phyloP scores from a whole-genome alignment of 2,797 vertebrate species.

The Lagocephalus sceleratus region DNA sequence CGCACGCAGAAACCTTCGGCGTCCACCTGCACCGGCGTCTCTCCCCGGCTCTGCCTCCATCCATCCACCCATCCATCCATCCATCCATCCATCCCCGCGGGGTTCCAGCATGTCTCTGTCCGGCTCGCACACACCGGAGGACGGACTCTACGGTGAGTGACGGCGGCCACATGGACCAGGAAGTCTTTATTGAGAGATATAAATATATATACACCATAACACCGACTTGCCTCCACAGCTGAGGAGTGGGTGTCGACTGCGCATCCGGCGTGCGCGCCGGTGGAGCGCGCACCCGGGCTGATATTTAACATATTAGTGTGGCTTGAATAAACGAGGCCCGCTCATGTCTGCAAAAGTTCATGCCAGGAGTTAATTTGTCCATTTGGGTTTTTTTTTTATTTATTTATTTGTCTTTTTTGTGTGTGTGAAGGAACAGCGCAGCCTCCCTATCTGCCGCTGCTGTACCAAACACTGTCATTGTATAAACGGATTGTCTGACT shows the following conservation, averaged over 20 bases:
- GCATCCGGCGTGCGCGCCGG: not conserved
- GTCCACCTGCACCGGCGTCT: slow-evolving; percentile 40
- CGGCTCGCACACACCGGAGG: slow-evolving; percentile 68
- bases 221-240: not conserved
- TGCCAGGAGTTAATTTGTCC: not conserved
- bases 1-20: not conserved
- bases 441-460: slow-evolving; percentile 35
- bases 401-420: not conserved
- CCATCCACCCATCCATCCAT: too few relatives aligned
- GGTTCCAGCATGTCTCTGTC: slow-evolving; percentile 63
- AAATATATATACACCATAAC: not conserved
- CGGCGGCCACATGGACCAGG: not conserved
- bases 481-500: slow-evolving; percentile 72
- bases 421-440: not conserved
- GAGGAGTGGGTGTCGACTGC: not conserved
- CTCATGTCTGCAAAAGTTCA: too few relatives aligned
- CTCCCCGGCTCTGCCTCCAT: slow-evolving; percentile 9
- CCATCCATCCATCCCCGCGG: slow-evolving; percentile 12
- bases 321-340: too few relatives aligned
- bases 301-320: too few relatives aligned
- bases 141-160: slow-evolving; percentile 71
- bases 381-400: too few relatives aligned
- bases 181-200: not conserved
- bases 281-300: too few relatives aligned
- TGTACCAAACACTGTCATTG: slow-evolving; percentile 44